phyloP scores from a whole-genome alignment of 2,113 vertebrate genomes.

The Periophthalmus modestus region DNA sequence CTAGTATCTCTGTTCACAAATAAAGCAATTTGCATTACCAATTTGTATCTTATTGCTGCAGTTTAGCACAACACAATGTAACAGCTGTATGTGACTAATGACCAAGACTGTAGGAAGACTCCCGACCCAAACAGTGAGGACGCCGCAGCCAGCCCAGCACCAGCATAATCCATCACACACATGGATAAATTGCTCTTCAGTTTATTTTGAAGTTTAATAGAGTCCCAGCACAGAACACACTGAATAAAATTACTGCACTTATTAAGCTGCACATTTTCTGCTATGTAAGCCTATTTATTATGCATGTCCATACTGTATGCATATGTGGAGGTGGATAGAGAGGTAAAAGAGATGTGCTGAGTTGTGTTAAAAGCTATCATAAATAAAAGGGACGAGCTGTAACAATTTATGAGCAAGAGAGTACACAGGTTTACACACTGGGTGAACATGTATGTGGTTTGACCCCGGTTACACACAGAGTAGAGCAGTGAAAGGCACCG shows the following conservation, averaged over 20 bases:
- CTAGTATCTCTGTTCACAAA: background rate
- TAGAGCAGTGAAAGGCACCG: slow-evolving; percentile 22
- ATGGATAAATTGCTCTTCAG: slow-evolving; percentile 40
- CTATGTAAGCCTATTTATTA: slow-evolving; percentile 47
- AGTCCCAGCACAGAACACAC: slow-evolving; percentile 21
- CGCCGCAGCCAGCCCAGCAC: slow-evolving; percentile 12
- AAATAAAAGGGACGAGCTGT: background rate
- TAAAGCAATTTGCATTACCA: slow-evolving; percentile 4
- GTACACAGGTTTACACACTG: background rate
- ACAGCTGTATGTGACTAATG: slow-evolving; percentile 18
- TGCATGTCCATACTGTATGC: slow-evolving; percentile 9
- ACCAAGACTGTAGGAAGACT: slow-evolving; percentile 1
- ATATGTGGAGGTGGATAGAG: background rate
- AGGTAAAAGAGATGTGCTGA: slow-evolving; percentile 46
- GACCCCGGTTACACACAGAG: slow-evolving; percentile 7
- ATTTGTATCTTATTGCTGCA: slow-evolving; percentile 22
- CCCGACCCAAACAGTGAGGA: slow-evolving; percentile 16
- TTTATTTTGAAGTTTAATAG: slow-evolving; percentile 42
- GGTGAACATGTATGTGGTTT: slow-evolving; percentile 24
- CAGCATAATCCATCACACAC: slow-evolving; percentile 51
- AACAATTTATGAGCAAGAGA: slow-evolving; percentile 8
- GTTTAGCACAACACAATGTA: slow-evolving; percentile 2
- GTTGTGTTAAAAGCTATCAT: slow-evolving; percentile 14
- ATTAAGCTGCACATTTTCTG: slow-evolving; percentile 59
- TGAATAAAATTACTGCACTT: slow-evolving; percentile 54